A percentile compares a stretch with the other conserved stretches of the same genome.
Evolutionary conservation across 2,797 vertebrate genomes (phyloP).

Genomic region (Euphonia xanthogaster): DNA sequence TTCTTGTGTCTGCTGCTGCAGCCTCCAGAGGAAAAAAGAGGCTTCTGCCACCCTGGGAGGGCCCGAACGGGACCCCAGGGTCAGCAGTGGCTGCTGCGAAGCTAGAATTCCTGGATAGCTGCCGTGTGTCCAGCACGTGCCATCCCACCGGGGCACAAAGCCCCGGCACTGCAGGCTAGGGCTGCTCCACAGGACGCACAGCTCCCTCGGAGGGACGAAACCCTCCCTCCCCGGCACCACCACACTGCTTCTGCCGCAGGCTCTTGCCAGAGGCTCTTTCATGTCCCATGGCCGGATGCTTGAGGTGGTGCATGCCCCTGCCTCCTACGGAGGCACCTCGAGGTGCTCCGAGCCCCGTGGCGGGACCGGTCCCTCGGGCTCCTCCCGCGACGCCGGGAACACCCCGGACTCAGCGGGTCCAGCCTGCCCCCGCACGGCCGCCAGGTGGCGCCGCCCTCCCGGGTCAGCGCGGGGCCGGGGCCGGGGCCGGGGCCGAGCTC

Average conservation of each 20-base stretch:
- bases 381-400: neutral
- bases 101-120: neutral
- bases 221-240: rapidly evolving
- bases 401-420: too few species aligned
- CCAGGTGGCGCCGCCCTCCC: neutral
- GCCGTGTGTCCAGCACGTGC: rapidly evolving
- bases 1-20: neutral
- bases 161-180: rapidly evolving
- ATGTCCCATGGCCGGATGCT: rapidly evolving
- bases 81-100: too few species aligned
- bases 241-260: rapidly evolving
- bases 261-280: rapidly evolving
- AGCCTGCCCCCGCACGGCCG: neutral
- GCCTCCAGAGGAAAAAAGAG: neutral
- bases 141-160: rapidly evolving
- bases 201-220: rapidly evolving
- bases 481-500: neutral
- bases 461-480: neutral
- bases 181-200: rapidly evolving
- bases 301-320: too few species aligned
- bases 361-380: neutral
- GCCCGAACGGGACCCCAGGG: rapidly evolving
- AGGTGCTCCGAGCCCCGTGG: neutral
- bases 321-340: too few species aligned
- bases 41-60: neutral